Base-by-base conservation (phyloP, 2,888 invertebrate genomes). In the Catocala nupta region DNA sequence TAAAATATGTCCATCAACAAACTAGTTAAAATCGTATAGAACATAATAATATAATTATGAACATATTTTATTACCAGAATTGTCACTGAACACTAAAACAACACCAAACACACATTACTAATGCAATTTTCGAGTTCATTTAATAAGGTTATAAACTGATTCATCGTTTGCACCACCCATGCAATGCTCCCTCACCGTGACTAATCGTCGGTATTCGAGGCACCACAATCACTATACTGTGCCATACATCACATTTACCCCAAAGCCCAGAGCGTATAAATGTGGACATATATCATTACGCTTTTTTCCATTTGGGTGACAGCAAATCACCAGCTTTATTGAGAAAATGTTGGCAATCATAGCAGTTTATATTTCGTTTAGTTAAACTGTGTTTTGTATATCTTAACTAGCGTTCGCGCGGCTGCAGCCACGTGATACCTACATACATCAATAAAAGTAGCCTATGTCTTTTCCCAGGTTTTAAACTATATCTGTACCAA, bases 231-330 rank as follows among this genome's bases (percentile, higher is more conserved):
- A 73, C 67, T 71, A 68, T 55, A 75, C 57, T 50, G 10, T 16
- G 43, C 57, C 52, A 65, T 75, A 73, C 11, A 73, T 75, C 68
- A 75, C 67, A 64, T 60, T 63, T 59, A 59, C 73, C 71, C 71
- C 49, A 53, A 56, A 63, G 34, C 64, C 63, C 60, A 50, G 48
- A 36, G 51, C 53, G 63, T 56, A 60, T 66, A 56, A 55, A 73
- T 66, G 10, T 47, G 43, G 47, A 47, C 62, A 59, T 72, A 67
- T 64, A 72, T 63, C 59, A 68, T 63, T 48, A 66, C 45, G 47
- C 36, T 52, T 39, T 43, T 44, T 44, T 49, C 58, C 60, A 50
- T n/a, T 45, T 34, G 33, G 42, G 52, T 12, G 36, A 13, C 56
- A 43, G 50, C 44, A 48, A 71, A 49, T 68, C 53, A 36, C 36